Evolutionary conservation across 1,140 invertebrate species (phyloP).

Genomic region (Latrodectus geometricus): DNA sequence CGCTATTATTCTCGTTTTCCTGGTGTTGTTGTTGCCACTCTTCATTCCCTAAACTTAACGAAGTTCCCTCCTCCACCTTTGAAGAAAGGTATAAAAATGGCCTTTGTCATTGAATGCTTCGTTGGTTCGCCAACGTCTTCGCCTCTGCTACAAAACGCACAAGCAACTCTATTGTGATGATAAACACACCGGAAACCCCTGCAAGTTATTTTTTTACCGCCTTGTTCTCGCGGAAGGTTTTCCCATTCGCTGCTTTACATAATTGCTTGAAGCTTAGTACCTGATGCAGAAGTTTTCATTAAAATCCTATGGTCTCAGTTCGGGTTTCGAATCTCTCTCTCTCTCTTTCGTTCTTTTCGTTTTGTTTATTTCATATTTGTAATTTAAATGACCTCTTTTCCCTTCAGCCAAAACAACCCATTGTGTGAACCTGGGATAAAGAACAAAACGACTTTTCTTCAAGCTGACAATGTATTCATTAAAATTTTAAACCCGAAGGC

Average conservation of each 20-base stretch:
- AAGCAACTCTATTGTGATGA: slow-evolving; percentile 50
- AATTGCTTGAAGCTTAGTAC: slow-evolving; percentile 56
- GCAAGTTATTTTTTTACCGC: slow-evolving; percentile 30
- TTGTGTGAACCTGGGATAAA: slow-evolving; percentile 32
- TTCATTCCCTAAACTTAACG: slow-evolving; percentile 47
- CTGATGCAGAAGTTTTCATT: slow-evolving; percentile 60
- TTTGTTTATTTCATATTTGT: slow-evolving; percentile 44
- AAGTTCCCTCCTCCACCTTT: slow-evolving; percentile 26
- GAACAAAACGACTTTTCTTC: slow-evolving; percentile 49
- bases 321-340: slow-evolving; percentile 38
- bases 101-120: slow-evolving; percentile 58
- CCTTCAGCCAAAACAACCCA: slow-evolving; percentile 20
- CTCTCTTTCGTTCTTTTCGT: slow-evolving; percentile 32
- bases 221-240: slow-evolving; percentile 11
- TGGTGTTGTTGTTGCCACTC: slow-evolving; percentile 1
- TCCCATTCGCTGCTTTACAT: slow-evolving; percentile 57
- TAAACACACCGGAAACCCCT: slow-evolving; percentile 28
- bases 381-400: slow-evolving; percentile 53
- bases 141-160: neutral
- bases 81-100: slow-evolving; percentile 45
- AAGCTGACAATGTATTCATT: slow-evolving; percentile 58
- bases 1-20: slow-evolving; percentile 13
- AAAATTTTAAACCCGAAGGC: slow-evolving; percentile 57
- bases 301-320: slow-evolving; percentile 34
- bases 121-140: slow-evolving; percentile 18